phyloP scores from a whole-genome alignment of 2,113 vertebrate species.

The Bufo bufo region DNA sequence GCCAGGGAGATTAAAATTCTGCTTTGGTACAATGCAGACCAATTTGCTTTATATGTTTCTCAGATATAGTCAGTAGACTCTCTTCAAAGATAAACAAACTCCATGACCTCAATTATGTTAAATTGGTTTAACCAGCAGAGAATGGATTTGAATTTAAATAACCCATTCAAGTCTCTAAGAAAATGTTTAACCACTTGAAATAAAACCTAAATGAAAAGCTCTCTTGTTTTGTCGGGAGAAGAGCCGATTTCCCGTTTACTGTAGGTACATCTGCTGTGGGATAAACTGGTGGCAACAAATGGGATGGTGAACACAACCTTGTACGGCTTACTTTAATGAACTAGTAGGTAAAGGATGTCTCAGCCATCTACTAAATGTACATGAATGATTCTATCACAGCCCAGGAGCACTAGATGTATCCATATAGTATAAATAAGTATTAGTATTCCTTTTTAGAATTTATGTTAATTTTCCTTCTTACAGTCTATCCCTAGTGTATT shows the following conservation, averaged over 20 bases:
- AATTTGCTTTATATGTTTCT: slow-evolving; percentile 39
- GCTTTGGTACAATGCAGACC: slow-evolving; percentile 24
- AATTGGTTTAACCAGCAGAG: slow-evolving; percentile 51
- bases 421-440: no score
- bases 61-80: slow-evolving; percentile 31
- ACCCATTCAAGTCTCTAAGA: slow-evolving; percentile 20
- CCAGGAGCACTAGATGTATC: no score
- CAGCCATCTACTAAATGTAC: no score
- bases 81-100: slow-evolving; percentile 42
- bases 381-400: no score
- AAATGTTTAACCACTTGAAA: slow-evolving; percentile 40
- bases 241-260: not conserved
- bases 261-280: not conserved
- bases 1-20: slow-evolving; percentile 28
- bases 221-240: not conserved
- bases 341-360: not conserved
- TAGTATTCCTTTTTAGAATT: no score
- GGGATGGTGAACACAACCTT: not conserved
- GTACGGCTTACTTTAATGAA: not conserved
- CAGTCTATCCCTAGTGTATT: no score
- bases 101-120: slow-evolving; percentile 48
- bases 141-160: slow-evolving; percentile 41
- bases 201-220: slow-evolving; percentile 7
- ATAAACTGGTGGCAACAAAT: not conserved
- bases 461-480: no score